A percentile compares a stretch with the other conserved stretches of the same genome.
Conservation (phyloP, 2,113 vertebrate species). For the Stegostoma tigrinum region DNA sequence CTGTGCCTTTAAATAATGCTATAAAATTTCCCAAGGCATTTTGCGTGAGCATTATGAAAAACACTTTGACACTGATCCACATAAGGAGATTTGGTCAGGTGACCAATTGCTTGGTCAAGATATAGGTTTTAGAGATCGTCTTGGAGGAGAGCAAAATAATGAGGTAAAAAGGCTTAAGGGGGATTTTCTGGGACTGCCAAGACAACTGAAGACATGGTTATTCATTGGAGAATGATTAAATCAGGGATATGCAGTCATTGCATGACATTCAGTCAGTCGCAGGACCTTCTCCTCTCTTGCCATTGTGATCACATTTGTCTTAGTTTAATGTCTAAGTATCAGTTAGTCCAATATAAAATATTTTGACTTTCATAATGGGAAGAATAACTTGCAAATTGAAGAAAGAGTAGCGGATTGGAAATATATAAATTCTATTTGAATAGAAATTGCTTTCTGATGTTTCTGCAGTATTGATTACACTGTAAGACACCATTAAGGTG, state of each 20-base stretch:
- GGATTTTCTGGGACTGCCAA: background rate
- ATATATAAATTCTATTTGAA: background rate
- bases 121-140: background rate
- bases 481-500: background rate
- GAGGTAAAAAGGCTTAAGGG: background rate
- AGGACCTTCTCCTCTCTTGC: background rate
- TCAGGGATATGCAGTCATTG: background rate
- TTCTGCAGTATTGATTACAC: background rate
- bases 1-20: background rate
- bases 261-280: background rate
- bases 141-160: background rate
- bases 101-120: background rate
- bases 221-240: background rate
- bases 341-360: background rate
- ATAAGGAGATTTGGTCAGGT: background rate
- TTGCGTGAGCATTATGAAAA: background rate
- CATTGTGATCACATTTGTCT: background rate
- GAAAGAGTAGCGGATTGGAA: background rate
- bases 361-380: background rate
- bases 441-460: background rate
- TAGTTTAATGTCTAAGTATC: background rate
- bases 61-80: background rate
- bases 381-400: background rate
- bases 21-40: background rate
- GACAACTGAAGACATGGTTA: background rate